Conservation (phyloP, 2,888 invertebrate species). For the Pemphredon lugubris region DNA sequence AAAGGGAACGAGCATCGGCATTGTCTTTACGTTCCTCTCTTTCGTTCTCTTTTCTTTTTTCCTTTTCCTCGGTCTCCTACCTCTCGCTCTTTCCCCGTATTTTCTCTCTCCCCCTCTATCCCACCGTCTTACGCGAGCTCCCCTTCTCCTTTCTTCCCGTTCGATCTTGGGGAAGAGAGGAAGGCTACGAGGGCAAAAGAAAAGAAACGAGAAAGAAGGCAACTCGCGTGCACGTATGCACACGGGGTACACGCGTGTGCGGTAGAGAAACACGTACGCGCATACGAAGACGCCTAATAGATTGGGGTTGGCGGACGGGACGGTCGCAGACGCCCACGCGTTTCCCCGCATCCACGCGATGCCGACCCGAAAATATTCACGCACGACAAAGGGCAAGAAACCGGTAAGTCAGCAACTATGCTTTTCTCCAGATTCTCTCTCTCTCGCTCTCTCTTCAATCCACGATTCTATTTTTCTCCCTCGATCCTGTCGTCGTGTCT, state of each 20-base stretch:
- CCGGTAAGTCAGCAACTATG: slow-evolving; percentile 64
- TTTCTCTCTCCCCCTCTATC: too few relatives aligned
- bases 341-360: slow-evolving; percentile 66
- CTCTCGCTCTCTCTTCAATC: slow-evolving; percentile 30
- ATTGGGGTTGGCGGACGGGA: slow-evolving; percentile 64
- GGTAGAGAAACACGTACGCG: slow-evolving; percentile 40
- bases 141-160: background rate
- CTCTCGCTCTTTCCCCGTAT: background rate
- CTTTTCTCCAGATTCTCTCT: slow-evolving; percentile 48
- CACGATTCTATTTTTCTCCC: background rate
- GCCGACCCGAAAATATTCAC: slow-evolving; percentile 69
- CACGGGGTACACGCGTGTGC: slow-evolving; percentile 36
- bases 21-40: slow-evolving; percentile 33
- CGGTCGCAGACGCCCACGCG: slow-evolving; percentile 69
- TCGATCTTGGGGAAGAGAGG: slow-evolving; percentile 25
- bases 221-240: slow-evolving; percentile 36
- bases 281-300: slow-evolving; percentile 54
- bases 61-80: background rate
- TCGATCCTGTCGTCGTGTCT: background rate
- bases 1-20: slow-evolving; percentile 32
- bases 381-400: slow-evolving; percentile 70
- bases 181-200: slow-evolving; percentile 34
- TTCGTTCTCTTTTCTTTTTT: too few relatives aligned
- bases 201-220: slow-evolving; percentile 23
- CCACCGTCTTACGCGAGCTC: too few relatives aligned